Evolutionary conservation across 2,797 vertebrate genomes (phyloP).

Genomic region (Myotis daubentonii): DNA sequence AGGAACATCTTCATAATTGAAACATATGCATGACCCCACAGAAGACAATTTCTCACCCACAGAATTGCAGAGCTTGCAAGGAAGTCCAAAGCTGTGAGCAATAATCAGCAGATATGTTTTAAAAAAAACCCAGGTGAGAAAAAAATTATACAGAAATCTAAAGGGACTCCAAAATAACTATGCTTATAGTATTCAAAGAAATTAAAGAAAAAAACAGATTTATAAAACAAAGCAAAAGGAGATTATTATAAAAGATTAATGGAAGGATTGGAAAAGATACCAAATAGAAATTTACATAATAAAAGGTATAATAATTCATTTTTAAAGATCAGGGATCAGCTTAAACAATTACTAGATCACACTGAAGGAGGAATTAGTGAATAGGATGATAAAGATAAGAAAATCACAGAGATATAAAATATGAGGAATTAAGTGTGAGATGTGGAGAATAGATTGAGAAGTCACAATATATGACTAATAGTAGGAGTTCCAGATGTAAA

Average conservation of each 20-base stretch:
- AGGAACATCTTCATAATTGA: not conserved
- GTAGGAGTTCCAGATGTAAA: not conserved
- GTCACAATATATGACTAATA: not conserved
- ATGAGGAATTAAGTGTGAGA: not conserved
- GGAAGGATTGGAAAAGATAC: not conserved
- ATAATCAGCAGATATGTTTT: not conserved
- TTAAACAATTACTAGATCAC: not conserved
- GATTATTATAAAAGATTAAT: not conserved
- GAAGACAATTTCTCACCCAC: not conserved
- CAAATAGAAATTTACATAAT: not conserved
- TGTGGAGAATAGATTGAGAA: not conserved
- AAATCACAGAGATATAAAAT: not conserved
- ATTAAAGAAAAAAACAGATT: not conserved
- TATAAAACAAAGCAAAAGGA: not conserved
- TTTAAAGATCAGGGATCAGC: not conserved
- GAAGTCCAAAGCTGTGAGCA: not conserved
- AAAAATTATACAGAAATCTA: not conserved
- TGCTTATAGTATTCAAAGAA: not conserved
- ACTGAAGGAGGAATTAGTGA: not conserved
- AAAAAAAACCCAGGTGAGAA: not conserved
- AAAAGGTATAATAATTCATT: not conserved
- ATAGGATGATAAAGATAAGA: not conserved
- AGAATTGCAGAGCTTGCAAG: not conserved
- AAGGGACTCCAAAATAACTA: not conserved
- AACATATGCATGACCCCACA: not conserved